These are phyloP conservation scores for Rhinoraja longicauda DNA, from an alignment of 2,797 vertebrate genomes.

Conservation along the genomic window DNA sequence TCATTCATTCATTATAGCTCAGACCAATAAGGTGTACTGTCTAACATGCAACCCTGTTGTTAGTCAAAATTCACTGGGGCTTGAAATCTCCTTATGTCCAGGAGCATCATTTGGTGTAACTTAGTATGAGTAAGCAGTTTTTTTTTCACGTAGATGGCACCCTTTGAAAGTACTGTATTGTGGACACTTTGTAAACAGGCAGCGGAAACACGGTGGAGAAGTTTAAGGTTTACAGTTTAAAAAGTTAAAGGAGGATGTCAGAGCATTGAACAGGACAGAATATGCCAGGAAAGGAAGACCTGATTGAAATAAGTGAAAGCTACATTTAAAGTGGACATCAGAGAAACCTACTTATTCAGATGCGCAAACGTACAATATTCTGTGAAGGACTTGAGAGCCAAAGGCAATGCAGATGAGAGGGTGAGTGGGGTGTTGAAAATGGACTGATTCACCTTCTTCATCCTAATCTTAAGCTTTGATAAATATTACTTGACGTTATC, in stretches of 20 bases:
- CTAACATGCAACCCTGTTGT: neutral
- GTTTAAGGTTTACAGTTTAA: neutral
- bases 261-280: neutral
- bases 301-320: neutral
- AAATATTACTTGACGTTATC: neutral
- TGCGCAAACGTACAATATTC: neutral
- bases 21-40: neutral
- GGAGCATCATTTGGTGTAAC: neutral
- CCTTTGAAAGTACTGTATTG: neutral
- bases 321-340: neutral
- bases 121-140: neutral
- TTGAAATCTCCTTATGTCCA: too few species aligned
- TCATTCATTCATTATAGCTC: constrained; percentile 24
- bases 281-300: neutral
- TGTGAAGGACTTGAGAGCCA: neutral
- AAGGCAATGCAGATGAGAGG: neutral
- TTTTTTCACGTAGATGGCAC: neutral
- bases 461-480: neutral
- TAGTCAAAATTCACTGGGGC: neutral
- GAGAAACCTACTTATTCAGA: neutral
- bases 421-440: neutral
- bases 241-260: neutral
- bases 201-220: too few species aligned
- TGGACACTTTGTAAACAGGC: neutral
- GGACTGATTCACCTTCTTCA: neutral